Evolutionary conservation across 35 echinoderm and acorn worm species (phyloP).

Genomic region (Ptychodera flava): DNA sequence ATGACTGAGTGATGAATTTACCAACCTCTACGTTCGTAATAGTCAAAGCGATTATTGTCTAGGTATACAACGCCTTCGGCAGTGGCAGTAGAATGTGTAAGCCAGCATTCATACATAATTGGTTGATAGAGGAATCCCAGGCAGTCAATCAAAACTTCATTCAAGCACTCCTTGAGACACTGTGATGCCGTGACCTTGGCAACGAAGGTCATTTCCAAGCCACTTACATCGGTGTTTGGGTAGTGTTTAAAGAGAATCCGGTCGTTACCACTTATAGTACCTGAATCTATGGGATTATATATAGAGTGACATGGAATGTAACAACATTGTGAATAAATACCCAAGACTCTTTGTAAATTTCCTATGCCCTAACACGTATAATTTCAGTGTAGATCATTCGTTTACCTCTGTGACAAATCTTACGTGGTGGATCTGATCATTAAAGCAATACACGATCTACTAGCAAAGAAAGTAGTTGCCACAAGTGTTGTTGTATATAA

Average conservation of each 20-base stretch:
- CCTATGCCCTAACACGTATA: too few species aligned
- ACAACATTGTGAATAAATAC: too few species aligned
- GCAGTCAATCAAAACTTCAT: background rate
- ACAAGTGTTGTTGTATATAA: too few species aligned
- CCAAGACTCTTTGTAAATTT: too few species aligned
- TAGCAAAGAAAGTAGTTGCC: too few species aligned
- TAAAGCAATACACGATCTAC: too few species aligned
- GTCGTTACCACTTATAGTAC: background rate
- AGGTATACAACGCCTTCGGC: background rate
- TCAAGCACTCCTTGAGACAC: background rate
- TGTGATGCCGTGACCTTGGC: background rate
- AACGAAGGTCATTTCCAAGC: background rate
- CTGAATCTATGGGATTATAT: too few species aligned
- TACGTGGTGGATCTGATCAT: too few species aligned
- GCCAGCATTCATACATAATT: background rate
- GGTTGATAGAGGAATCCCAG: background rate
- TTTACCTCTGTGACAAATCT: too few species aligned
- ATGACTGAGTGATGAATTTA: background rate
- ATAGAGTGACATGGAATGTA: too few species aligned
- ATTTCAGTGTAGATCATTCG: too few species aligned
- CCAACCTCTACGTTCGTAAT: background rate
- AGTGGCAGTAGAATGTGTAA: background rate
- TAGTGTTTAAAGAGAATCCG: background rate
- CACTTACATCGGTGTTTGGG: background rate
- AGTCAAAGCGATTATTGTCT: background rate